Conservation (phyloP, 2,888 invertebrate species). For the Sialis lutaria region DNA sequence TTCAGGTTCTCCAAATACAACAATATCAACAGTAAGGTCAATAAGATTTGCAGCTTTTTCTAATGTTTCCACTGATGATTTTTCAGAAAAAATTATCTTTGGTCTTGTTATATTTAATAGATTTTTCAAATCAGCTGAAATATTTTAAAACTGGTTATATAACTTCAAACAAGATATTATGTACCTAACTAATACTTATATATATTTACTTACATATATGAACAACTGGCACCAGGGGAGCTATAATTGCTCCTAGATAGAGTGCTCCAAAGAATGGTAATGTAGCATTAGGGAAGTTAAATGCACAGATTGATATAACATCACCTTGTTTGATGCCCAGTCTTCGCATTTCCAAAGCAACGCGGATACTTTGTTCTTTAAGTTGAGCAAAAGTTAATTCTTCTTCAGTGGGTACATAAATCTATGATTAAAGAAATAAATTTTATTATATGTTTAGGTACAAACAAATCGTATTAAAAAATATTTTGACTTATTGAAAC, state of each 20-base stretch:
- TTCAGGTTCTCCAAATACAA: constrained; percentile 11
- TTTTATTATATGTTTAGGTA: too few species aligned
- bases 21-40: constrained; percentile 8
- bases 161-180: too few species aligned
- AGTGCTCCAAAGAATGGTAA: constrained; percentile 29
- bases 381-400: too few species aligned
- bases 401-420: too few species aligned
- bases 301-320: constrained; percentile 27
- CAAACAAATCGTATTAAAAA: too few species aligned
- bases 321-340: constrained; percentile 25
- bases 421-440: too few species aligned
- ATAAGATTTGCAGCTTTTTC: constrained; percentile 9
- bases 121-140: constrained; percentile 12
- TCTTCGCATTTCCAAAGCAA: constrained; percentile 24
- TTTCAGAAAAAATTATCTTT: constrained; percentile 12
- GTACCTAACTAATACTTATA: too few species aligned
- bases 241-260: constrained; percentile 23
- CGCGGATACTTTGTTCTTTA: constrained; percentile 6
- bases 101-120: constrained; percentile 11
- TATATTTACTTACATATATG: too few species aligned
- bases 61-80: constrained; percentile 9
- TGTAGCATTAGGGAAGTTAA: constrained; percentile 25
- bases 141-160: too few species aligned
- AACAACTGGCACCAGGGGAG: constrained; percentile 15
- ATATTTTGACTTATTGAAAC: too few species aligned